Evolutionary conservation across 2,113 vertebrate species (phyloP).

Genomic region (Colinus virginianus): DNA sequence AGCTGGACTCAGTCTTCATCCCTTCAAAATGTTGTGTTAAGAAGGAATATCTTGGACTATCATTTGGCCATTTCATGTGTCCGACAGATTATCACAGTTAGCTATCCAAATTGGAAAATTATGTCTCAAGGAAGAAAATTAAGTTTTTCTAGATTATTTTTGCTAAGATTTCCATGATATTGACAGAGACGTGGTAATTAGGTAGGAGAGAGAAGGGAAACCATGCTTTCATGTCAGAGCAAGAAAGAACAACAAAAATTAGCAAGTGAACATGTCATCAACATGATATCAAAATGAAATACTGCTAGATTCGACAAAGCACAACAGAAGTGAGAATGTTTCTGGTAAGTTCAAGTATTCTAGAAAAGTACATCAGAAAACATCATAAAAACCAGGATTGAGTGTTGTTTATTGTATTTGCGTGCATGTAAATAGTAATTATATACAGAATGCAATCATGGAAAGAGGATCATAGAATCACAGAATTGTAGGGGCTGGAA

Average conservation of each 20-base stretch:
- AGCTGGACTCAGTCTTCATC: not conserved
- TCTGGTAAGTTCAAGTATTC: not conserved
- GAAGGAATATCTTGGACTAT: not conserved
- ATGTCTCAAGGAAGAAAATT: not conserved
- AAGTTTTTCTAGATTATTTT: not conserved
- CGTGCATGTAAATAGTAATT: not conserved
- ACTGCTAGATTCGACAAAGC: not conserved
- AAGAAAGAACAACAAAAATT: not conserved
- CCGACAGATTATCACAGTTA: not conserved
- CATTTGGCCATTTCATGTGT: not conserved
- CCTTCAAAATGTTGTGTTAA: not conserved
- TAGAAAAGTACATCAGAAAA: not conserved
- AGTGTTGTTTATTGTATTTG: not conserved
- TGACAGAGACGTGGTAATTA: not conserved
- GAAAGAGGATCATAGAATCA: not conserved
- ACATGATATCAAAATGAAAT: not conserved
- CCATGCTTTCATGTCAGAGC: not conserved
- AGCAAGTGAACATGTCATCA: not conserved
- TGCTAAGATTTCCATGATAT: not conserved
- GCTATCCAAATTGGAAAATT: not conserved
- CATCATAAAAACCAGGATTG: fast-evolving
- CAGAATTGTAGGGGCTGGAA: no score
- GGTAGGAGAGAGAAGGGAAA: not conserved
- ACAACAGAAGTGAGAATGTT: not conserved
- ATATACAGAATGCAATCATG: not conserved